A percentile compares a stretch with the other conserved stretches of the same genome.
phyloP scores from a whole-genome alignment of 2,888 invertebrate genomes.

The Dendrolimus pini region DNA sequence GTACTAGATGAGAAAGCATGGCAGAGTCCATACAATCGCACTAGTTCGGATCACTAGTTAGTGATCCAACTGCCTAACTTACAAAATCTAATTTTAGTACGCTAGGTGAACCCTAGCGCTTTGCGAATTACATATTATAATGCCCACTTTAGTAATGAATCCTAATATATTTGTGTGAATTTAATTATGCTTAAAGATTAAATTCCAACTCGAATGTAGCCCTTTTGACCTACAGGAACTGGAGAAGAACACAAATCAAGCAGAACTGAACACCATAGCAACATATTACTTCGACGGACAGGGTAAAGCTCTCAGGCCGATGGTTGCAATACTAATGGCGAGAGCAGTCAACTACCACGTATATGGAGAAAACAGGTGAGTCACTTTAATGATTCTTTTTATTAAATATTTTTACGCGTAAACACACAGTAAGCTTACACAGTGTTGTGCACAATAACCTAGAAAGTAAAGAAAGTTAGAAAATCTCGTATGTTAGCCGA shows the following conservation, averaged over 20 bases:
- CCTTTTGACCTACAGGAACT: constrained; percentile 77
- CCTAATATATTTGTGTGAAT: neutral
- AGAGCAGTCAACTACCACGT: constrained; percentile 94
- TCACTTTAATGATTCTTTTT: neutral
- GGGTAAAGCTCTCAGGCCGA: constrained; percentile 97
- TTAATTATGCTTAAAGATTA: constrained; percentile 14
- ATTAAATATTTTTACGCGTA: neutral
- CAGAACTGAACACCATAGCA: constrained; percentile 92
- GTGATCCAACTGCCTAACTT: too few relatives aligned
- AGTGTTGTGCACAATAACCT: constrained; percentile 6
- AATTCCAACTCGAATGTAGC: constrained; percentile 53
- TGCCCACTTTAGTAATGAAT: too few relatives aligned
- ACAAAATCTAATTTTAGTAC: too few relatives aligned
- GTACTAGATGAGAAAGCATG: too few relatives aligned
- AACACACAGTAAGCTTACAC: neutral
- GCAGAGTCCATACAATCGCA: too few relatives aligned
- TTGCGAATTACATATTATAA: too few relatives aligned
- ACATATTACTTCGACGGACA: constrained; percentile 99
- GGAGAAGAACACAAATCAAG: constrained; percentile 85
- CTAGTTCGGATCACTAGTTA: too few relatives aligned
- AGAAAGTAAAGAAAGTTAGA: constrained; percentile 33
- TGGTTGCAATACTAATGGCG: constrained; percentile 96
- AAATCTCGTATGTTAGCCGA: constrained; percentile 22
- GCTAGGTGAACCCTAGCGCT: too few relatives aligned
- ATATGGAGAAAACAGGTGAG: constrained; percentile 88